Evolutionary conservation across 2,113 vertebrate species (phyloP).

Genomic region (Choloepus hoffmanni): DNA sequence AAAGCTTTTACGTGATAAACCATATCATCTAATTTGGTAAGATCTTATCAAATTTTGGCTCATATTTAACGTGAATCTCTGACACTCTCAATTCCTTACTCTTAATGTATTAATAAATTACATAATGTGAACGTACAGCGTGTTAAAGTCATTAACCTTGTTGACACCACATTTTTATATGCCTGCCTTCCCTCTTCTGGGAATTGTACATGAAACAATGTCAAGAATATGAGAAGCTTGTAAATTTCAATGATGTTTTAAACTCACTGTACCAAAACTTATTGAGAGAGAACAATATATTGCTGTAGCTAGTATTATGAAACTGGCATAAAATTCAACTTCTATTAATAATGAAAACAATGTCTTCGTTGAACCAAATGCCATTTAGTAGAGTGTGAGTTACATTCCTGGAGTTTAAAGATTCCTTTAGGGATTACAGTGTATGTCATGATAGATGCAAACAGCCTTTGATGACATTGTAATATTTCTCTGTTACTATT

Average conservation of each 20-base stretch:
- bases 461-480: neutral
- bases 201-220: neutral
- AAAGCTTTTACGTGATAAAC: neutral
- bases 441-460: neutral
- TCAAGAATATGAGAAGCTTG: neutral
- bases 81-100: neutral
- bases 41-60: neutral
- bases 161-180: neutral
- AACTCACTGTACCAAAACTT: slow-evolving; percentile 54
- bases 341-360: slow-evolving; percentile 39
- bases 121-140: neutral
- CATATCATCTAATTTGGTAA: no score
- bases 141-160: neutral
- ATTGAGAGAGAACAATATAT: neutral
- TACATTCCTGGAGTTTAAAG: neutral
- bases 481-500: neutral
- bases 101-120: neutral
- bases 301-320: slow-evolving; percentile 31
- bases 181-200: slow-evolving; percentile 14
- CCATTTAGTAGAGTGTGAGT: neutral
- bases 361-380: slow-evolving; percentile 51
- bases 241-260: slow-evolving; percentile 62
- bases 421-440: neutral
- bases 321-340: slow-evolving; percentile 46
- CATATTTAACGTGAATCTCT: neutral